Evolutionary conservation across 2,888 invertebrate genomes (phyloP), one percentile per base, ranked within the genome.

Genomic region (Mimas tiliae): DNA sequence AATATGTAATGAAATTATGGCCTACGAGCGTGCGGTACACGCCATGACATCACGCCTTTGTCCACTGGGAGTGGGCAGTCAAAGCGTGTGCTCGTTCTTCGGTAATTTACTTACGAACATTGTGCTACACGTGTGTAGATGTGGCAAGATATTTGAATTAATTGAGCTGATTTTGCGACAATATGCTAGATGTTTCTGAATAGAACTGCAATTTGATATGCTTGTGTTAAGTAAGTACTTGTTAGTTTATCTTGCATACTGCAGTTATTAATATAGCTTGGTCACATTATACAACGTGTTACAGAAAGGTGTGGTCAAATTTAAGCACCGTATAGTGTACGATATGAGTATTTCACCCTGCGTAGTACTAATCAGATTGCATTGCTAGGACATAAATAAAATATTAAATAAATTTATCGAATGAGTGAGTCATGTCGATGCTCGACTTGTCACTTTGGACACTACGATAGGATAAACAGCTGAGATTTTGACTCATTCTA

Each of bases 41-140:
- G 78, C 78, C 89, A 89, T 92, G 90, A 91, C 89, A 89, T 91
- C 91, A 91, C 85, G 85, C 84, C 81, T 90, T 91, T 91, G 90
- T 91, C 83, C 84, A 72, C 70, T 74, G 69, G 78, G 83, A 87
- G 89, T 91, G 89, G 89, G 89, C 84, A 89, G 90, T 89, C 89
- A 91, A 91, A 89, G 74, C 77, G 76, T 81, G 82, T 83, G 83
- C 73, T 68, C 63, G 65, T 65, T 65, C 65, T 65, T 65, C 58
- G 47, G 58, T 65, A 55, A 65, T 65, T 47, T 65, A 52, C 33
- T 58, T 58, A 65, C 34, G 6, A n/a, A 64, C 34, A 38, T 58
- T 65, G 33, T 21, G 16, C n/a, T 12, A 55, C 33, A 65, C 45
- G 33, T 33, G 48, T 45, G 63, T 67, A 72, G 71, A 74, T 70